These are phyloP conservation scores for Nematolebias whitei DNA, from an alignment of 2,113 vertebrate species.

Conservation along the genomic window DNA sequence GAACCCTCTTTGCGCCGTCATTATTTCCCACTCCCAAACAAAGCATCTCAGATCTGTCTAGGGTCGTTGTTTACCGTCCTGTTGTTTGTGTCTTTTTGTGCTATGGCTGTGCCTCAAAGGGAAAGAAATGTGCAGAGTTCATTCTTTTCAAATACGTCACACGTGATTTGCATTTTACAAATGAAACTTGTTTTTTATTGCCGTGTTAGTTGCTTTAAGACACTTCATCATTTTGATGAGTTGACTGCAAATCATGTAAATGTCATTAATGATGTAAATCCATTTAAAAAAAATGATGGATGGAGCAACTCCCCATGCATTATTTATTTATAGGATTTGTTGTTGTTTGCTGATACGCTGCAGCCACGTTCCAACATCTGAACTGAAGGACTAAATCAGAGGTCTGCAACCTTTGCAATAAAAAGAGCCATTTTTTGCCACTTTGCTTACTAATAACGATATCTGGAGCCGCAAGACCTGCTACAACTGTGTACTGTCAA, in stretches of 20 bases:
- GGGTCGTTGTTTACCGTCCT: not conserved
- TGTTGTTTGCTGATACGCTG: conserved; percentile 11
- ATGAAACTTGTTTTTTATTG: conserved; percentile 28
- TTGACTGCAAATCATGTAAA: conserved; percentile 19
- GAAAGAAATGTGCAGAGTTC: not conserved
- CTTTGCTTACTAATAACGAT: no score
- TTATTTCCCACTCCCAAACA: not conserved
- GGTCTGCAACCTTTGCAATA: no score
- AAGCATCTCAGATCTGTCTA: not conserved
- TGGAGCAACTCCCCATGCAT: conserved; percentile 11
- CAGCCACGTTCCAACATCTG: not conserved
- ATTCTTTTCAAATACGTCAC: conserved; percentile 9
- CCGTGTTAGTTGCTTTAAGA: conserved; percentile 36
- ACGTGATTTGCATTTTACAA: conserved; percentile 6
- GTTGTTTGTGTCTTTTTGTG: not conserved
- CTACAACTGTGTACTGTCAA: no score
- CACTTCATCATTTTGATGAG: conserved; percentile 37
- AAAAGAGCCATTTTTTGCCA: no score
- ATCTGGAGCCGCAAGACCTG: no score
- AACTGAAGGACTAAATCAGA: no score
- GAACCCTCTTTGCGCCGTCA: not conserved
- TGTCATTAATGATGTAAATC: conserved; percentile 30
- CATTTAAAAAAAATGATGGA: conserved; percentile 31
- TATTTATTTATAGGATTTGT: conserved; percentile 23
- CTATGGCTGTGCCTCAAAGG: not conserved